A percentile compares a stretch with the other conserved stretches of the same genome.
Evolutionary conservation across 2,113 vertebrate species (phyloP).

Genomic region (Danionella cerebrum): DNA sequence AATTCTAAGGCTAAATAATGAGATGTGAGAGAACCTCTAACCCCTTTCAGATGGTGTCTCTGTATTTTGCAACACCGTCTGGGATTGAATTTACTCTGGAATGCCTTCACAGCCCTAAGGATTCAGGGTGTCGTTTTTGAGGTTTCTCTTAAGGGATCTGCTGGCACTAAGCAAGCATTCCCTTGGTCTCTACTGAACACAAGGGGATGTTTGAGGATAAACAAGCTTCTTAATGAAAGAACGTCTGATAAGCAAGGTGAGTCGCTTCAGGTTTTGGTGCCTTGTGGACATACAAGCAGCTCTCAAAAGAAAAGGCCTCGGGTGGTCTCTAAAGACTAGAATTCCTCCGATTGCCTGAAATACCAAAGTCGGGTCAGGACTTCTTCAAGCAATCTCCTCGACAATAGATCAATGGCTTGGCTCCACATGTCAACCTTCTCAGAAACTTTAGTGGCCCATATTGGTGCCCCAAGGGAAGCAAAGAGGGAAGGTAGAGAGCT

Average conservation of each 20-base stretch:
- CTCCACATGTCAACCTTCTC: constrained; percentile 20
- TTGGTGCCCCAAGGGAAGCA: constrained; percentile 5
- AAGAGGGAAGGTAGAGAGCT: constrained; percentile 13
- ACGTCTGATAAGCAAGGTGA: constrained; percentile 26
- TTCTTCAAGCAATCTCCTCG: constrained; percentile 15
- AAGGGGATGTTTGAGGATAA: constrained; percentile 38
- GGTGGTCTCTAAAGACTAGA: constrained; percentile 3
- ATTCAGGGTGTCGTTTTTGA: constrained; percentile 16
- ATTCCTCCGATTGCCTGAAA: constrained; percentile 14
- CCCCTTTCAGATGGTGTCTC: constrained; percentile 12
- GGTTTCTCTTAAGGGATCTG: constrained; percentile 8
- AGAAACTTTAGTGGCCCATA: constrained; percentile 21
- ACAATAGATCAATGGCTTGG: constrained; percentile 35
- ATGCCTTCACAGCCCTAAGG: constrained; percentile 21
- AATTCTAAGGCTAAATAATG: constrained; percentile 34
- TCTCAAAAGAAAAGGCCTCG: constrained; percentile 1
- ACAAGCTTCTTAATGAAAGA: constrained; percentile 32
- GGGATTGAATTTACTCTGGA: constrained; percentile 32
- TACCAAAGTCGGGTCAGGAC: constrained; percentile 13
- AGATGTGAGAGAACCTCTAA: constrained; percentile 12
- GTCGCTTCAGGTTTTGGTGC: constrained; percentile 12
- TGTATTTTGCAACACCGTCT: constrained; percentile 8
- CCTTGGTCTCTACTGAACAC: constrained; percentile 2
- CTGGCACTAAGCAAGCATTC: constrained; percentile 26
- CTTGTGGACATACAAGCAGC: not conserved